Evolutionary conservation across 1,140 invertebrate species (phyloP), one percentile per base, ranked within the genome.

Genomic region (Campoletis sonorensis): DNA sequence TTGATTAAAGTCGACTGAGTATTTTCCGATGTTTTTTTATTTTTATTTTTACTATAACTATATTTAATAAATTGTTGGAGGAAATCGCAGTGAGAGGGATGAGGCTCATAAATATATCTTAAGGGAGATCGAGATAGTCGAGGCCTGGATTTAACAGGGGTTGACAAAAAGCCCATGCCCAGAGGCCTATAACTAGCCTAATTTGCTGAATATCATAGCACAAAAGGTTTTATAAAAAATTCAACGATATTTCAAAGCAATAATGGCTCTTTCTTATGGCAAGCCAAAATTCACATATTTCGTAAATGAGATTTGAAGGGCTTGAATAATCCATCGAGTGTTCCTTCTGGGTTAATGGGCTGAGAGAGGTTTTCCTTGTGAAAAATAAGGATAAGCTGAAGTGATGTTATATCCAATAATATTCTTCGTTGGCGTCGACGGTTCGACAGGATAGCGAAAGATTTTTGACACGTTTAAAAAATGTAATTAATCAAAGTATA

Each of bases 281-380:
- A 11, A 45, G 40, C 40, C 11, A 8, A 45, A 45, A 45, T 45
- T 37, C 40, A 45, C 40, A 37, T 37, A 45, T n/a, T 72, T 15
- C 11, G 33, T 21, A 8, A 10, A 45, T 8, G 49, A 54, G 21
- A 51, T 75, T 75, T 51, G 45, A 1, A 75, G 33, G 26, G 54
- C 18, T 75, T 49, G 72, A 49, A 75, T 75, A 75, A 75, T 75
- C 72, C 27, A 75, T 75, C 72, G 72, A 58, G 23, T 75, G 33
- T 75, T 75, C 27, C 45, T 51, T 18, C 54, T 21, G 16, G 54
- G 72, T 75, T 58, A 75, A 27, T 51, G 23, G 23, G 54, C 49
- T 58, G 30, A 11, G 40, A 75, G 45, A 75, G 72, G 45, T 54
- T 58, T 58, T 58, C 54, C 49, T 75, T 58, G 27, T 49, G n/a